A percentile compares a stretch with the other conserved stretches of the same genome.
phyloP scores from a whole-genome alignment of 2,888 invertebrate genomes.

The Candidula unifasciata region DNA sequence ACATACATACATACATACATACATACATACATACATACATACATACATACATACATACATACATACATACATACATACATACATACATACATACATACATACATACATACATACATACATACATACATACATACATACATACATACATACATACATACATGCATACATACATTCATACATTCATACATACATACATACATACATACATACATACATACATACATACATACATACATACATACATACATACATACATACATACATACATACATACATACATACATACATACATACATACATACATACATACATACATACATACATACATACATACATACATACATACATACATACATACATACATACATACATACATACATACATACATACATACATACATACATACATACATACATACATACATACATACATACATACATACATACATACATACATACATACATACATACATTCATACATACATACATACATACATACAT shows the following conservation, averaged over 20 bases:
- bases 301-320: background rate
- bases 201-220: background rate
- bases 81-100: slow-evolving; percentile 17
- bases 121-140: slow-evolving; percentile 6
- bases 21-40: background rate
- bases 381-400: background rate
- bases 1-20: background rate
- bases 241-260: background rate
- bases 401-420: background rate
- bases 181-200: background rate
- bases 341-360: background rate
- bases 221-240: background rate
- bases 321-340: background rate
- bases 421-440: background rate
- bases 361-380: background rate
- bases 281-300: background rate
- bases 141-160: slow-evolving; percentile 34
- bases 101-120: slow-evolving; percentile 1
- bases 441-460: background rate
- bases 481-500: background rate
- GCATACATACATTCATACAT: slow-evolving; percentile 2
- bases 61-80: slow-evolving; percentile 9
- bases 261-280: background rate
- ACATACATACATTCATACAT: slow-evolving; percentile 10
- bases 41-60: slow-evolving; percentile 1